Percentiles rank a stretch among this genome's conserved stretches.
Evolutionary conservation across 2,797 vertebrate genomes (phyloP).

Genomic region (Gymnopithys bicolor): DNA sequence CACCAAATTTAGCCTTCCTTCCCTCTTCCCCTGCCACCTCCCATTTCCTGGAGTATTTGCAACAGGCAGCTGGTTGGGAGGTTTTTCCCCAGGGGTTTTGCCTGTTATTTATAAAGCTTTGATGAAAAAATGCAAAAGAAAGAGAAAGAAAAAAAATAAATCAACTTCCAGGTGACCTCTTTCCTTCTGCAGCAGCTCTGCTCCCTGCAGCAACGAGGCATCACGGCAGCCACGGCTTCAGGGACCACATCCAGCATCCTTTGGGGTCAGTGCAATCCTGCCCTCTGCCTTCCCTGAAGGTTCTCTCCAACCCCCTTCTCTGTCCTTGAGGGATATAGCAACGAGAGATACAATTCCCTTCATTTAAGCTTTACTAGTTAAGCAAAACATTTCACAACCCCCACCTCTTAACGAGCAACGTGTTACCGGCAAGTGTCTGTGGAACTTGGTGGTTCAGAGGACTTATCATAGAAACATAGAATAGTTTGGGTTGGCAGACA

Average conservation of each 20-base stretch:
- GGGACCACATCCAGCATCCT: not conserved
- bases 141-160: not conserved
- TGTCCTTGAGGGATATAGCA: not conserved
- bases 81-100: constrained; percentile 22
- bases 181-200: constrained; percentile 6
- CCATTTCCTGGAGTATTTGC: constrained; percentile 50
- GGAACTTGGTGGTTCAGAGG: not conserved
- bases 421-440: not conserved
- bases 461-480: not conserved
- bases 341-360: not conserved
- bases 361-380: not conserved
- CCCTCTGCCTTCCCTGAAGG: constrained; percentile 5
- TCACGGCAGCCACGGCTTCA: not conserved
- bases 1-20: constrained; percentile 63
- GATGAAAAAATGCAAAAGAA: constrained; percentile 34
- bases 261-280: not conserved
- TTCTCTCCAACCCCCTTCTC: not conserved
- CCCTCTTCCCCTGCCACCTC: not conserved
- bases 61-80: constrained; percentile 32
- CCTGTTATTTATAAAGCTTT: constrained; percentile 49
- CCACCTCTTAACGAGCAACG: not conserved
- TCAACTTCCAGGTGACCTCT: constrained; percentile 57
- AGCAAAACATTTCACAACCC: not conserved
- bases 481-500: not conserved
- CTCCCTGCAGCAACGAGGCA: not conserved